phyloP scores from a whole-genome alignment of 2,888 invertebrate genomes.

The Lithosia quadra region DNA sequence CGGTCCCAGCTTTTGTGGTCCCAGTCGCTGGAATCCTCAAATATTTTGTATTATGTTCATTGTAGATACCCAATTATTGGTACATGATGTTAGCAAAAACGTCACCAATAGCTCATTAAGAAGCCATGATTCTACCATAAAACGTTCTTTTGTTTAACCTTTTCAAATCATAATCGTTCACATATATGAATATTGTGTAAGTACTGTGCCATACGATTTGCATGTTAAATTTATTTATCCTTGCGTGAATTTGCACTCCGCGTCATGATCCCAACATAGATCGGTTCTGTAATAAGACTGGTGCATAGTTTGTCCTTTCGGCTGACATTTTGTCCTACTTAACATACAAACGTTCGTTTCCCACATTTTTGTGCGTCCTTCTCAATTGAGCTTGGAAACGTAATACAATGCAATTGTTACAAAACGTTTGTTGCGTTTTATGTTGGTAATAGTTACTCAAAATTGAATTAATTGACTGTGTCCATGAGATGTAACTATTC shows the following conservation, averaged over 20 bases:
- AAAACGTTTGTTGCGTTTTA: conserved; percentile 9
- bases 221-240: conserved; percentile 42
- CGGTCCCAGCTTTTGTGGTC: no score
- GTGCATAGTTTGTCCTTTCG: conserved; percentile 28
- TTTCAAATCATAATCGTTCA: conserved; percentile 38
- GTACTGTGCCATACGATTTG: conserved; percentile 39
- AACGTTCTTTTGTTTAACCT: conserved; percentile 30
- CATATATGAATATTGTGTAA: conserved; percentile 3
- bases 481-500: neutral
- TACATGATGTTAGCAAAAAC: conserved; percentile 30
- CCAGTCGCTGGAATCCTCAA: no score
- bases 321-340: conserved; percentile 28
- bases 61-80: neutral
- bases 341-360: conserved; percentile 18
- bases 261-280: conserved; percentile 44
- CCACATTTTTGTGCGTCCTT: conserved; percentile 27
- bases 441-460: conserved; percentile 14
- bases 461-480: conserved; percentile 15
- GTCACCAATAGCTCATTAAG: neutral
- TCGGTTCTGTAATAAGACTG: conserved; percentile 41
- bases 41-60: no score
- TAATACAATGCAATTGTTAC: conserved; percentile 21
- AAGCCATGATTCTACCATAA: neutral
- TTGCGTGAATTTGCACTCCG: conserved; percentile 33
- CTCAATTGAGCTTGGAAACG: conserved; percentile 21